Base-by-base conservation (phyloP, 2,797 vertebrate species). In the Urophycis tenuis region DNA sequence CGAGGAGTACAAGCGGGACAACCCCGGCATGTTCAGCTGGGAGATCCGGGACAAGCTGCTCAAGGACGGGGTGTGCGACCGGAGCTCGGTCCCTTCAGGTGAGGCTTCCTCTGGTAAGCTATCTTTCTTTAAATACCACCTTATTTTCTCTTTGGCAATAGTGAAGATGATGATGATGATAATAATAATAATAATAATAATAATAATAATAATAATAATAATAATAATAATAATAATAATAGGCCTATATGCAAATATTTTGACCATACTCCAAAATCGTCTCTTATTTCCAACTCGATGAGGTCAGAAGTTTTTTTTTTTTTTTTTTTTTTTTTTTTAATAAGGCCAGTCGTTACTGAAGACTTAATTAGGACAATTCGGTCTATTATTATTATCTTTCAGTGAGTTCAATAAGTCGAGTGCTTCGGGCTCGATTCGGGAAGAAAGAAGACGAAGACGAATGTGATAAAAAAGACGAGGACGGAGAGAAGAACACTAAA, bases 371-470 rank as follows among this genome's bases (percentile, higher is more conserved):
- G 72, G 34, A 36, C 35, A 36, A 30, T 31, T 31, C 77, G 45
- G 72, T 25, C 25, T 9, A 71, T n/a, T 31, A 0, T 53, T 17
- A 73, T 0, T 80, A 9, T 76, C 19, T 22, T 12, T 85, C 93
- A 99, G 97, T 99, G 94, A 99, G 96, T 89, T 98, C 97, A 74
- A 99, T 99, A 93, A 99, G 97, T 90, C 96, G 97, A 5, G 96
- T 99, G 77, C 95, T 99, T 80, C 93, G 96, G 86, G 96, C 95
- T 90, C 95, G 96, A 73, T 99, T 98, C 88, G 96, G 97, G 83
- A 98, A 96, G 87, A 97, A 96, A 78, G 96, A 98, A 81, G 96
- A 97, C 1, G 96, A 97, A 3, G 93, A 94, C 0, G 96, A 98
- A 0, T 93, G 92, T 1, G 96, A 98, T 71, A 97, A 96, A 87